Conservation (phyloP, 2,888 invertebrate genomes). For the Nineta flava region DNA sequence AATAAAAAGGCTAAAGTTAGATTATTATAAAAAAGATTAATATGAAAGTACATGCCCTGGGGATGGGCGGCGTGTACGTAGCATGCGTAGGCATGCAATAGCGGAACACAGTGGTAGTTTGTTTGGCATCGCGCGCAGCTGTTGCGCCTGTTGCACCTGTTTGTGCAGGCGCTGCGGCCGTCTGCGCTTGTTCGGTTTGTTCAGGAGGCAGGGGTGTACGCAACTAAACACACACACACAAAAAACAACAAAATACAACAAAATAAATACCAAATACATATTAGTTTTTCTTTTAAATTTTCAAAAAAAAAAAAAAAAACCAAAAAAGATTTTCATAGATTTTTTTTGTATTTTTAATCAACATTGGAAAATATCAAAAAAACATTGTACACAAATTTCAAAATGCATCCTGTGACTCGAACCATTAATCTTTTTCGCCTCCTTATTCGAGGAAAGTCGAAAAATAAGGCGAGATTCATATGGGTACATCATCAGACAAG, state of each 20-base stretch:
- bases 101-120: slow-evolving; percentile 31
- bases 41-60: slow-evolving; percentile 39
- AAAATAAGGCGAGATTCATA: no score
- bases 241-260: not conserved
- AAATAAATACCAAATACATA: not conserved
- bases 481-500: no score
- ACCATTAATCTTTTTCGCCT: no score
- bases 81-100: slow-evolving; percentile 46
- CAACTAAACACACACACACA: slow-evolving; percentile 10
- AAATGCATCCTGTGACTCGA: no score
- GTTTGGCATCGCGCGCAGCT: slow-evolving; percentile 19
- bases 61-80: slow-evolving; percentile 41
- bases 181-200: slow-evolving; percentile 19
- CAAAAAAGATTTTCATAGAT: no score
- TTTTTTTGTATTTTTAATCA: no score
- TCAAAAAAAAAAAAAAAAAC: no score
- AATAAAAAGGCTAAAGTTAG: no score
- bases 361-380: no score
- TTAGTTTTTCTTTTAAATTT: not conserved
- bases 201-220: slow-evolving; percentile 25
- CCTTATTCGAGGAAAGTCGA: no score
- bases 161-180: slow-evolving; percentile 19
- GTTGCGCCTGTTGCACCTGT: slow-evolving; percentile 18
- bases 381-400: no score
- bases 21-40: not conserved